Percentiles rank a stretch among this genome's conserved stretches.
These are phyloP conservation scores for Aegypius monachus DNA, from an alignment of 2,113 vertebrate genomes.

Conservation along the genomic window DNA sequence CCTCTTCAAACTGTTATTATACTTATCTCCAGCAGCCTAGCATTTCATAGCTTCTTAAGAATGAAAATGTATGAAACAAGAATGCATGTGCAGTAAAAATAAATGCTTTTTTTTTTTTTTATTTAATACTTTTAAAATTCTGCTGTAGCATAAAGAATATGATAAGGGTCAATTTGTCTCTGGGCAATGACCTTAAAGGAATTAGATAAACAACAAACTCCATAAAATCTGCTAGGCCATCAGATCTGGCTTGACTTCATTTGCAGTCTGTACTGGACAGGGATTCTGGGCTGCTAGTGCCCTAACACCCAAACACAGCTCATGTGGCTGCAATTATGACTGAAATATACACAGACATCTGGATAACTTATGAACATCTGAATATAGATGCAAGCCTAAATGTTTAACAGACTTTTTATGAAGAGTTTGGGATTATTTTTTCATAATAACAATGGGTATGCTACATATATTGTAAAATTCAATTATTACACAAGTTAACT, in stretches of 20 bases:
- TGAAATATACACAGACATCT: neutral
- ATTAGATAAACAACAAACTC: neutral
- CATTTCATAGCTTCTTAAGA: neutral
- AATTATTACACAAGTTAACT: neutral
- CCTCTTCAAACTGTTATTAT: neutral
- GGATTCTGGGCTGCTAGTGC: neutral
- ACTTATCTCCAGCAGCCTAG: neutral
- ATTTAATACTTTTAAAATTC: neutral
- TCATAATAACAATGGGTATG: neutral
- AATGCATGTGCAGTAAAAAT: neutral
- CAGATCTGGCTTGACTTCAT: neutral
- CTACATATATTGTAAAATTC: neutral
- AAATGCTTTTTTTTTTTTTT: accelerated
- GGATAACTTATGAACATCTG: neutral
- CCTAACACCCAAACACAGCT: neutral
- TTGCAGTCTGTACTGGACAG: neutral
- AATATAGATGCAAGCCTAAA: neutral
- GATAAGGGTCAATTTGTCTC: neutral
- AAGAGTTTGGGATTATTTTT: neutral
- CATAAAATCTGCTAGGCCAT: neutral
- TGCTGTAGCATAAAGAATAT: neutral
- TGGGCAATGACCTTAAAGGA: neutral
- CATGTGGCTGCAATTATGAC: neutral
- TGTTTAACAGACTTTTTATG: neutral
- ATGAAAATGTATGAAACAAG: neutral